Percentiles rank a stretch among this genome's conserved stretches.
phyloP scores from a whole-genome alignment of 2,797 vertebrate species.

The Notolabrus celidotus region DNA sequence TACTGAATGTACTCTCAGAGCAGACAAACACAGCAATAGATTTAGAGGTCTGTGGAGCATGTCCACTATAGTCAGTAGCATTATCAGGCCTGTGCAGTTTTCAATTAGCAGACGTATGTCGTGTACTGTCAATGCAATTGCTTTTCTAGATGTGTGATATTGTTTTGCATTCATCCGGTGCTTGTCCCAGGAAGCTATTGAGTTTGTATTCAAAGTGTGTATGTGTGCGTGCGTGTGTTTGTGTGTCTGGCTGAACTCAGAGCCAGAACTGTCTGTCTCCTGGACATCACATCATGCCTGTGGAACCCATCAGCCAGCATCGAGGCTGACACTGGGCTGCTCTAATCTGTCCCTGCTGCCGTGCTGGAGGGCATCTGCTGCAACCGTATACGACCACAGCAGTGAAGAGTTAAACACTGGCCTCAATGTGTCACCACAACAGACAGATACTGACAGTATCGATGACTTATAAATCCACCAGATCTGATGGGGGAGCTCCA shows the following conservation, averaged over 20 bases:
- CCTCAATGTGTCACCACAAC: constrained; percentile 75
- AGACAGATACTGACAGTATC: constrained; percentile 52
- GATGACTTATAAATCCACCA: constrained; percentile 63
- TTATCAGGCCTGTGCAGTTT: constrained; percentile 24
- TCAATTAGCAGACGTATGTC: constrained; percentile 41
- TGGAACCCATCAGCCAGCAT: constrained; percentile 41
- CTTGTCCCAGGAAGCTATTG: neutral
- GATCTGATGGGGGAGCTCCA: constrained; percentile 52
- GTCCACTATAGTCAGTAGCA: constrained; percentile 33
- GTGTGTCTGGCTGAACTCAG: constrained; percentile 49
- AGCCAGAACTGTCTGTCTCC: constrained; percentile 58
- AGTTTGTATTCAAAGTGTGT: neutral
- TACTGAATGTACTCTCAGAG: constrained; percentile 26
- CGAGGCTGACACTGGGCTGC: constrained; percentile 46
- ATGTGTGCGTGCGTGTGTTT: neutral
- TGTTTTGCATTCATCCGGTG: constrained; percentile 4
- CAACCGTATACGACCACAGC: constrained; percentile 24
- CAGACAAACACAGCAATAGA: constrained; percentile 20
- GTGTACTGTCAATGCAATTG: constrained; percentile 9
- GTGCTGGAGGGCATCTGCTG: constrained; percentile 59
- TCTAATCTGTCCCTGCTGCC: constrained; percentile 64
- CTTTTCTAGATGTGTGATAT: constrained; percentile 29
- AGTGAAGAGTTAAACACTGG: constrained; percentile 56
- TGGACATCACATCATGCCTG: constrained; percentile 57
- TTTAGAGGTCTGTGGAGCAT: constrained; percentile 22